These are phyloP conservation scores for Embiotoca jacksoni DNA, from an alignment of 2,113 vertebrate genomes.

Conservation along the genomic window DNA sequence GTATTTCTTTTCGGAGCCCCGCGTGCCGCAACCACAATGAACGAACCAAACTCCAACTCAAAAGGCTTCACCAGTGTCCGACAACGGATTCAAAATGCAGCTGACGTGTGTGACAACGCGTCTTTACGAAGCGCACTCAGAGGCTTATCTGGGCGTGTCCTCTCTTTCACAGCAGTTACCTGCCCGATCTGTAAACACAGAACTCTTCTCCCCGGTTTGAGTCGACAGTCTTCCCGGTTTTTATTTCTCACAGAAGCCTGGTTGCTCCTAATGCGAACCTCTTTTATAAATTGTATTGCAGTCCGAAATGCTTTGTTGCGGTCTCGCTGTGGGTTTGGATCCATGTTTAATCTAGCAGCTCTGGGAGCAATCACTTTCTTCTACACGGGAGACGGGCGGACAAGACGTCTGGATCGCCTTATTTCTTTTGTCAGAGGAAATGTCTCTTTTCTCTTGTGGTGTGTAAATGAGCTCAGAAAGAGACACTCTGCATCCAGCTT, in stretches of 20 bases:
- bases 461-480: conserved; percentile 40
- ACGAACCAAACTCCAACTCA: conserved; percentile 27
- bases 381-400: conserved; percentile 67
- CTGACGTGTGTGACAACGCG: neutral
- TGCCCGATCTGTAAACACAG: conserved; percentile 41
- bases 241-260: conserved; percentile 60
- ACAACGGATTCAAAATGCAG: conserved; percentile 18
- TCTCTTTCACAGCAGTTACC: conserved; percentile 2
- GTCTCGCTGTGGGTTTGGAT: conserved; percentile 79
- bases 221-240: conserved; percentile 47
- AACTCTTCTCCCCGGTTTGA: conserved; percentile 29
- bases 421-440: conserved; percentile 79
- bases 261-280: conserved; percentile 70
- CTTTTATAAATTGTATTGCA: conserved; percentile 75
- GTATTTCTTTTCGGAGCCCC: conserved; percentile 38
- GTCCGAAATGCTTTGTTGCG: conserved; percentile 81
- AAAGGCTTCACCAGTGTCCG: conserved; percentile 24
- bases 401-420: conserved; percentile 74
- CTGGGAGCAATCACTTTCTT: conserved; percentile 83
- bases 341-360: conserved; percentile 81
- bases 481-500: conserved; percentile 40
- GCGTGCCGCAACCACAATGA: conserved; percentile 38
- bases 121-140: conserved; percentile 9
- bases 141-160: conserved; percentile 11
- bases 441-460: conserved; percentile 71